Percentiles rank a stretch among this genome's conserved stretches.
phyloP scores from a whole-genome alignment of 2,888 invertebrate genomes.

The Gibbula magus region DNA sequence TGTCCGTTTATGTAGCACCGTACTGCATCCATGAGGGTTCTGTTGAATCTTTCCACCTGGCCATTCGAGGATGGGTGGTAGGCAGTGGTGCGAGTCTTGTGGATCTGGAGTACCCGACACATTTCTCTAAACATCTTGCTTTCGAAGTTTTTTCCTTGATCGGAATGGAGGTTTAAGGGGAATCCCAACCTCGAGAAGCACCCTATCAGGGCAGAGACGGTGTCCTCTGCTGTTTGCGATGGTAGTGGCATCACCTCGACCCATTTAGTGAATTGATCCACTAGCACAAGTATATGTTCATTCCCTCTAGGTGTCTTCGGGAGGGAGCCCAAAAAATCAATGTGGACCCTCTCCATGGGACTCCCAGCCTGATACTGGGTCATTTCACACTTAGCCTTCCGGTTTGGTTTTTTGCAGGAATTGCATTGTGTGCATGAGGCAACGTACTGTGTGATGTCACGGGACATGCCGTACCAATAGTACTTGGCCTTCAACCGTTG shows the following conservation, averaged over 20 bases:
- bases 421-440: slow-evolving; percentile 18
- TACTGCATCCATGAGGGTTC: slow-evolving; percentile 7
- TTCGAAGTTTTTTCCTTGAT: slow-evolving; percentile 37
- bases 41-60: slow-evolving; percentile 26
- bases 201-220: slow-evolving; percentile 32
- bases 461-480: not conserved
- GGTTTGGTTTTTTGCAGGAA: not conserved
- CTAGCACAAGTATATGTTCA: slow-evolving; percentile 23
- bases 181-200: slow-evolving; percentile 38
- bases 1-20: slow-evolving; percentile 27
- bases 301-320: slow-evolving; percentile 10
- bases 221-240: slow-evolving; percentile 38
- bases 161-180: slow-evolving; percentile 31
- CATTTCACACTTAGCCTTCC: not conserved
- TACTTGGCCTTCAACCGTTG: not conserved
- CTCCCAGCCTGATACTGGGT: slow-evolving; percentile 86
- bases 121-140: slow-evolving; percentile 4
- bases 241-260: slow-evolving; percentile 32
- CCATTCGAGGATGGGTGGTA: slow-evolving; percentile 30
- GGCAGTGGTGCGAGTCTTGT: slow-evolving; percentile 13
- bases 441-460: not conserved
- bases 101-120: slow-evolving; percentile 4
- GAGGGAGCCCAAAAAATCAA: slow-evolving; percentile 35
- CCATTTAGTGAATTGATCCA: slow-evolving; percentile 34
- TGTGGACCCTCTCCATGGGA: slow-evolving; percentile 34